Evolutionary conservation across 2,888 invertebrate species (phyloP).

Genomic region (Deilephila elpenor): DNA sequence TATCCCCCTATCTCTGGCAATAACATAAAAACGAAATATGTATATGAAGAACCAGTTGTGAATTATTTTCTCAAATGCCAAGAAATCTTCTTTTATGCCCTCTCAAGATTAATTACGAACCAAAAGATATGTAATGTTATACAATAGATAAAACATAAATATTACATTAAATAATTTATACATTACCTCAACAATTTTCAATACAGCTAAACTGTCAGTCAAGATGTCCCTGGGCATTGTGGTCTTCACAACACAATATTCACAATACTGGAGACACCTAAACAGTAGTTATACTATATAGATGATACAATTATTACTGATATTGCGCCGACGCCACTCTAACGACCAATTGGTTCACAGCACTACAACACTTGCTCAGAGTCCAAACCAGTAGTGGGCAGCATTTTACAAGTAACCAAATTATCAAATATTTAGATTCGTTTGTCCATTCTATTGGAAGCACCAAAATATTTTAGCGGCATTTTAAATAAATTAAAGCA

Average conservation of each 20-base stretch:
- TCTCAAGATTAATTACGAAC: not conserved
- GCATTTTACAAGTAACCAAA: not conserved
- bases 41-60: too few relatives aligned
- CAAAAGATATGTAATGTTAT: not conserved
- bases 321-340: not conserved
- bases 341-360: not conserved
- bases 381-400: not conserved
- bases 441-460: not conserved
- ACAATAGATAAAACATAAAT: not conserved
- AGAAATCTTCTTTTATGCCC: too few relatives aligned
- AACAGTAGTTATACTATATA: not conserved
- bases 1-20: too few relatives aligned
- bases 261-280: not conserved
- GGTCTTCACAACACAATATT: slow-evolving; percentile 33
- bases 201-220: slow-evolving; percentile 86
- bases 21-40: too few relatives aligned
- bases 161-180: slow-evolving; percentile 14
- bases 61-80: too few relatives aligned
- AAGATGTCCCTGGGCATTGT: slow-evolving; percentile 88
- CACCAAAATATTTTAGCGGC: not conserved
- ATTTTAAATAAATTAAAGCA: not conserved
- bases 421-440: not conserved
- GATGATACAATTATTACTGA: not conserved
- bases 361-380: not conserved
- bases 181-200: slow-evolving; percentile 85